A percentile compares a stretch with the other conserved stretches of the same genome.
Evolutionary conservation across 2,797 vertebrate genomes (phyloP).

Genomic region (Myoxocephalus aenaeus): DNA sequence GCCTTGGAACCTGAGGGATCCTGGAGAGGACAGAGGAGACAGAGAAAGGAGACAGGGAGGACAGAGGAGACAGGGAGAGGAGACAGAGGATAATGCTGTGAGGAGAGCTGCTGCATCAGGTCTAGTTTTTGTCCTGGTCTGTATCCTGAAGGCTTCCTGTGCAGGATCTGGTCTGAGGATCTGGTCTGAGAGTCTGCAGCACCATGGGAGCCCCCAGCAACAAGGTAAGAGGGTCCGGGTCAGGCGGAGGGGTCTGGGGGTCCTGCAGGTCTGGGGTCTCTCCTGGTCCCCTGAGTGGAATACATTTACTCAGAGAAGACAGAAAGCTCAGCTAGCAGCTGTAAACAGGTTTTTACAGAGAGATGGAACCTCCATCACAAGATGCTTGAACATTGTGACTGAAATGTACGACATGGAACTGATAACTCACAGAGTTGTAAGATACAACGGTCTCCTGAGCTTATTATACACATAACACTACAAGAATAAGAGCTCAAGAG

Average conservation of each 20-base stretch:
- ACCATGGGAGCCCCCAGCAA: constrained; percentile 66
- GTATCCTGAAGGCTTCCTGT: constrained; percentile 25
- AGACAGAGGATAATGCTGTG: constrained; percentile 69
- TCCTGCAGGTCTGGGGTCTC: background rate
- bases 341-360: too few relatives aligned
- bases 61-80: background rate
- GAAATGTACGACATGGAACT: too few relatives aligned
- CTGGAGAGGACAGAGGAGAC: constrained; percentile 16
- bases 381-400: too few relatives aligned
- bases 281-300: too few relatives aligned
- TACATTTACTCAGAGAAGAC: too few relatives aligned
- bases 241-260: background rate
- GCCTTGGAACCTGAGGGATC: constrained; percentile 74
- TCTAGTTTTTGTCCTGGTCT: constrained; percentile 27
- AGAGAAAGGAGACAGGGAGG: constrained; percentile 17
- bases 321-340: too few relatives aligned
- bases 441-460: too few relatives aligned
- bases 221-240: constrained; percentile 63
- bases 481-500: too few relatives aligned
- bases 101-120: constrained; percentile 42
- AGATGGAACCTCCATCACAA: too few relatives aligned
- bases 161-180: constrained; percentile 16
- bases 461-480: too few relatives aligned
- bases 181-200: constrained; percentile 46
- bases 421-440: too few relatives aligned